Evolutionary conservation across 1,140 invertebrate species (phyloP).

Genomic region (Penaeus japonicus): DNA sequence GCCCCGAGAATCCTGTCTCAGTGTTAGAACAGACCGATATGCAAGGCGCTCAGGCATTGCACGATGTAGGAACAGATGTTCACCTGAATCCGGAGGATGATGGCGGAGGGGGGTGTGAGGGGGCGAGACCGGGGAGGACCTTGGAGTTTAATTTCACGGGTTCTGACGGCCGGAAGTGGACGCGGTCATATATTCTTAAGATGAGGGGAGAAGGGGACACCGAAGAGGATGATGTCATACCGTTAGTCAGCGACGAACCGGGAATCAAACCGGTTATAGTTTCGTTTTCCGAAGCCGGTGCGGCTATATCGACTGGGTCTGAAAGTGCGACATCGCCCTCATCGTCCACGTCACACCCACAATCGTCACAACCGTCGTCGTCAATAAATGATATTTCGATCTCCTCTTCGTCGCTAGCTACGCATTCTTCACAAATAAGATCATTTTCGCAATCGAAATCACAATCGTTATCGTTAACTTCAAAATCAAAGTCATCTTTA

Average conservation of each 20-base stretch:
- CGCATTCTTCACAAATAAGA: neutral
- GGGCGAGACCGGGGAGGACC: neutral
- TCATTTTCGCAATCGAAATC: neutral
- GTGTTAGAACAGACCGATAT: no score
- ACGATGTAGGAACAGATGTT: neutral
- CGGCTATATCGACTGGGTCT: no score
- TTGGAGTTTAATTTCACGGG: neutral
- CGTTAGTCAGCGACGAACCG: neutral
- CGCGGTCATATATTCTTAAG: neutral
- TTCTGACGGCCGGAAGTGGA: neutral
- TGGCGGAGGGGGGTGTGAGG: neutral
- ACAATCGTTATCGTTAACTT: neutral
- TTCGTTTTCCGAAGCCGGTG: neutral
- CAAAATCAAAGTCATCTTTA: neutral
- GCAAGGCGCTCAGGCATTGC: no score
- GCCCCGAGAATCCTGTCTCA: no score
- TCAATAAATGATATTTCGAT: neutral
- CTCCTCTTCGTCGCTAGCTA: neutral
- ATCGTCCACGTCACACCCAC: neutral
- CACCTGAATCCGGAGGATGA: neutral
- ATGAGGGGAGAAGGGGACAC: neutral
- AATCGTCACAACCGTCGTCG: neutral
- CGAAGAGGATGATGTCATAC: neutral
- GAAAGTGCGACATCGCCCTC: neutral
- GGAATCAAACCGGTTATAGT: neutral